Evolutionary conservation across 2,113 vertebrate genomes (phyloP), one percentile per base, ranked within the genome.

Genomic region (Poeciliopsis retropinna): DNA sequence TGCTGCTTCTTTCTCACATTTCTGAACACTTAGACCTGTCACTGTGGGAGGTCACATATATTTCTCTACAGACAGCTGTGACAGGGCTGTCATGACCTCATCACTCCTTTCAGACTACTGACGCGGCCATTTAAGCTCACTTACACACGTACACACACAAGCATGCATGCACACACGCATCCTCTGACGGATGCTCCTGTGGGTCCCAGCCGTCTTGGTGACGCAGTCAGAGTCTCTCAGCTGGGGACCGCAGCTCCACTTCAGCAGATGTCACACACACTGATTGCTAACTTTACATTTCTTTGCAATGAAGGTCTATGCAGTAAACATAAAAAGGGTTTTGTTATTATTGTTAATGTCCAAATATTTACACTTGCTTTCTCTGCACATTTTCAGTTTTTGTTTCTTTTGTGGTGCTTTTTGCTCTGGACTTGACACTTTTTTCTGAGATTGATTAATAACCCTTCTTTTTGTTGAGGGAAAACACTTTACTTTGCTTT

Each of bases 251-350:
- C 1, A 13, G 72, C 82, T 73, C 3, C n/a, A 71, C 83, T 85
- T 91, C 84, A 83, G 30, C 73, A 78, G 80, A 83, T 88, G 86
- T 91, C 91, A 85, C 54, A 65, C 66, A 76, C 78, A 51, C 61
- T 69, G 73, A 78, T 81, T 71, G 80, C 80, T 70, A 76, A 70
- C 47, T 79, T 73, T 61, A 76, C 72, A 67, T 84, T 32, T 79
- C 34, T 76, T 19, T 63, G 13, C 39, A n/a, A 19, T 15, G 6
- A 4, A 67, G 25, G 61, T 27, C 71, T 32, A 41, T 15, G 60
- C 47, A 60, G 30, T 76, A 47, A 4, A 27, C 61, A 12, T 19
- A 12, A 41, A 29, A 32, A 11, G 15, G 61, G 51, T 31, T 5
- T 37, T 31, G 34, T 12, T 37, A 37, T 37, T 64, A 54, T 64